Conservation (phyloP, 2,113 vertebrate genomes). For the Bungarus multicinctus region DNA sequence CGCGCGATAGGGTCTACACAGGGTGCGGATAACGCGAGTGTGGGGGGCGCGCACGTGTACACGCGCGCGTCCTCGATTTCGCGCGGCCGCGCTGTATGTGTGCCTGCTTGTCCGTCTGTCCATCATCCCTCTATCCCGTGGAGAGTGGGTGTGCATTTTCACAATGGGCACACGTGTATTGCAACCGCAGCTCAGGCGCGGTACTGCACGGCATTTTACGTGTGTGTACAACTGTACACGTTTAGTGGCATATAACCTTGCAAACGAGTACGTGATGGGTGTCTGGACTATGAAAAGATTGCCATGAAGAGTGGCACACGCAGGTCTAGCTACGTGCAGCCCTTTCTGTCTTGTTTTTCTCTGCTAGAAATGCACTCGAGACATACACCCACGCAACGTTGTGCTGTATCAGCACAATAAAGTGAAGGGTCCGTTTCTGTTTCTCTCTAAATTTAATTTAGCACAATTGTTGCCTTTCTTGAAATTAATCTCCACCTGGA, state of each 20-base stretch:
- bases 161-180: constrained; percentile 16
- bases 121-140: not conserved
- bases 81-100: not conserved
- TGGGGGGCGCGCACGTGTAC: not conserved
- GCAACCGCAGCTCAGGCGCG: not conserved
- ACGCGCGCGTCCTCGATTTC: not conserved
- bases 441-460: not conserved
- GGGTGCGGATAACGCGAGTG: not conserved
- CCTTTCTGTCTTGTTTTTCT: not conserved
- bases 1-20: not conserved
- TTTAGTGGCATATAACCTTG: not conserved
- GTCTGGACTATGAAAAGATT: not conserved
- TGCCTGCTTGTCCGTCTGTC: not conserved
- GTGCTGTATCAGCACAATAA: not conserved
- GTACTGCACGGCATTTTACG: not conserved
- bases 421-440: not conserved
- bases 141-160: constrained; percentile 14
- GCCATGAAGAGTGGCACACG: not conserved
- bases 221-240: not conserved
- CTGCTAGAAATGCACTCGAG: not conserved
- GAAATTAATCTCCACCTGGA: constrained; percentile 10
- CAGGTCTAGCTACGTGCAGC: not conserved
- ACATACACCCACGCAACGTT: not conserved
- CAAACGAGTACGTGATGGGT: not conserved
- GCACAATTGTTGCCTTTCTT: not conserved